These are phyloP conservation scores for Peromyscus attwateri DNA, from an alignment of 2,797 vertebrate species.

Conservation along the genomic window DNA sequence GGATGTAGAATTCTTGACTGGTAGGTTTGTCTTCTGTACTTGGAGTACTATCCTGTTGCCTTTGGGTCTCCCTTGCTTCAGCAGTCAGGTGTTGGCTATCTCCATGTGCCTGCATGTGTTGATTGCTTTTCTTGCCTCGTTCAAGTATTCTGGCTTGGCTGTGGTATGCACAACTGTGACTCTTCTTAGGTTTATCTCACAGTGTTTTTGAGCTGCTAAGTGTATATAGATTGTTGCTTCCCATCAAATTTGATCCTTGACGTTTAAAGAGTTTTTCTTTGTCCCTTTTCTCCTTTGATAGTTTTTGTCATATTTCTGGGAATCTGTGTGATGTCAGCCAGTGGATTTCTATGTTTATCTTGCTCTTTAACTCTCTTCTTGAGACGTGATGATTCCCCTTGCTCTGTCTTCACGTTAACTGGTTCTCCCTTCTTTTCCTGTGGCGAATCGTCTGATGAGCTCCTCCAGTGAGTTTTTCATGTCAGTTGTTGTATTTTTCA, in stretches of 20 bases:
- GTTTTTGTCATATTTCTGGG: neutral
- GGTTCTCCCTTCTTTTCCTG: neutral
- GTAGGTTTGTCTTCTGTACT: neutral
- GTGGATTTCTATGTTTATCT: neutral
- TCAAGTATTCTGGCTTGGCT: neutral
- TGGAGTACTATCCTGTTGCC: neutral
- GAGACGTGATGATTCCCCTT: neutral
- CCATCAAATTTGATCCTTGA: constrained; percentile 11
- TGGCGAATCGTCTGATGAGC: neutral
- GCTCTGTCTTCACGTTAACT: neutral
- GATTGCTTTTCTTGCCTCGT: neutral
- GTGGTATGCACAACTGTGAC: neutral
- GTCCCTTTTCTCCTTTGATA: neutral
- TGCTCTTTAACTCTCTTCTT: constrained; percentile 14
- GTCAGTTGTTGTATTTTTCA: constrained; percentile 9
- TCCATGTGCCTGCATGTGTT: neutral
- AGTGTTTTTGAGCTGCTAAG: neutral
- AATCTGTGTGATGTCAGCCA: neutral
- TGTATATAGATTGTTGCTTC: constrained; percentile 25
- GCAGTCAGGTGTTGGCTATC: neutral
- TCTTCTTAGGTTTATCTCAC: constrained; percentile 9
- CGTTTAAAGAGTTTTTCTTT: neutral
- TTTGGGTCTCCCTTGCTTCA: constrained; percentile 10
- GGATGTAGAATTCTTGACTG: constrained; percentile 46
- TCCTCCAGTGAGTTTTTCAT: constrained; percentile 1